phyloP scores from a whole-genome alignment of 2,797 vertebrate genomes.

The Phoeniculus purpureus region DNA sequence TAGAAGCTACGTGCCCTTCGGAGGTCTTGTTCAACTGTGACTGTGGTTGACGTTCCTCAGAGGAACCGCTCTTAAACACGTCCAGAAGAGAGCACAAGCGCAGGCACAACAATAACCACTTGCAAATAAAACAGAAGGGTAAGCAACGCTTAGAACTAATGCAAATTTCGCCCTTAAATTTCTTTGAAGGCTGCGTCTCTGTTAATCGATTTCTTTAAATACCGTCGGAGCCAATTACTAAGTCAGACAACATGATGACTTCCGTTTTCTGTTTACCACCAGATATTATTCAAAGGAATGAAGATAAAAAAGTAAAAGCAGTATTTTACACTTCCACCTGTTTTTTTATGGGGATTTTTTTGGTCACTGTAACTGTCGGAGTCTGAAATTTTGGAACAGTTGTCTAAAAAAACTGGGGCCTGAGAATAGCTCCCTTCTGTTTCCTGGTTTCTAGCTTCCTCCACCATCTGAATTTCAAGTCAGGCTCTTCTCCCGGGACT shows the following conservation, averaged over 20 bases:
- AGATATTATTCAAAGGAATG: not conserved
- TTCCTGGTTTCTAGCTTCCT: not conserved
- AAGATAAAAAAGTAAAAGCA: not conserved
- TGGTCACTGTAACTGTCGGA: not conserved
- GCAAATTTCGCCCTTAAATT: not conserved
- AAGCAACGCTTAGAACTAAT: not conserved
- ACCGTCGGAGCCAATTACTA: not conserved
- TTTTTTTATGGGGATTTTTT: not conserved
- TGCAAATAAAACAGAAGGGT: not conserved
- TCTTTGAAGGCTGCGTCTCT: not conserved
- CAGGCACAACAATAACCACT: not conserved
- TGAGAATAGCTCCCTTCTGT: not conserved
- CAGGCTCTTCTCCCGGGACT: not conserved
- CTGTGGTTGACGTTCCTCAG: not conserved
- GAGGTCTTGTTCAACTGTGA: not conserved
- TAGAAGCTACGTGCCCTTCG: not conserved
- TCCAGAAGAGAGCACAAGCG: not conserved
- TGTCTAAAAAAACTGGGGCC: not conserved
- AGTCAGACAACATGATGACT: not conserved
- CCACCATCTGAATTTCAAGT: not conserved
- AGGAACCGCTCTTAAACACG: not conserved
- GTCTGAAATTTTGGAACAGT: not conserved
- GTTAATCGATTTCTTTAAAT: not conserved
- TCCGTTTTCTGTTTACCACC: not conserved
- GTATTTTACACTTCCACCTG: not conserved